Conservation (phyloP, 2,888 invertebrate species). For the Scaptomyza flava region DNA sequence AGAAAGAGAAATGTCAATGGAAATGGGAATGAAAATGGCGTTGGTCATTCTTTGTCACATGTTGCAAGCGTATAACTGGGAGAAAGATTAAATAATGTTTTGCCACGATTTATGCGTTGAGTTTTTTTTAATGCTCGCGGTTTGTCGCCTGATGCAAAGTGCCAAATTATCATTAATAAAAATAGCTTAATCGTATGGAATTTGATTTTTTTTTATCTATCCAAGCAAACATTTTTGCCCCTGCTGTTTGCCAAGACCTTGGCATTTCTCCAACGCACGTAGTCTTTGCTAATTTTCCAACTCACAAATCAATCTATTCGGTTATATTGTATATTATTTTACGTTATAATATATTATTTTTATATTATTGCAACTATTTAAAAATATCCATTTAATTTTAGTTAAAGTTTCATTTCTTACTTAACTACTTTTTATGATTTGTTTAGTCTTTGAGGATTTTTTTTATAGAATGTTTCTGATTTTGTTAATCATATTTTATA, state of each 20-base stretch:
- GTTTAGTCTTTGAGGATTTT: too few relatives aligned
- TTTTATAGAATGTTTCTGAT: not conserved
- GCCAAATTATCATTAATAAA: slow-evolving; percentile 79
- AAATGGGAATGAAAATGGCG: slow-evolving; percentile 30
- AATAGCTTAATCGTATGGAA: slow-evolving; percentile 70
- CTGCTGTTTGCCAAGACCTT: slow-evolving; percentile 56
- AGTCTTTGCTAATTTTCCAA: not conserved
- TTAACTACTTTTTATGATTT: not conserved
- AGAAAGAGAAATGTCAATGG: slow-evolving; percentile 31
- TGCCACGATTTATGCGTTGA: slow-evolving; percentile 62
- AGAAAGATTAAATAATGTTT: slow-evolving; percentile 9
- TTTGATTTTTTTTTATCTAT: slow-evolving; percentile 44
- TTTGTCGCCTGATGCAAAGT: slow-evolving; percentile 67
- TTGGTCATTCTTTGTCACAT: slow-evolving; percentile 51
- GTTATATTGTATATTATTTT: too few relatives aligned
- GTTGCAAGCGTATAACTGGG: slow-evolving; percentile 41
- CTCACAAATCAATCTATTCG: not conserved
- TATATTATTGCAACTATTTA: not conserved
- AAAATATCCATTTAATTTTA: too few relatives aligned
- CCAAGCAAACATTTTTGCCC: too few relatives aligned
- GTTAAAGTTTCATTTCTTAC: too few relatives aligned
- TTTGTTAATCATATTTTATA: too few relatives aligned
- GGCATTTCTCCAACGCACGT: slow-evolving; percentile 71
- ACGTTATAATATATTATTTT: not conserved
- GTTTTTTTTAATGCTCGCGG: slow-evolving; percentile 55